Evolutionary conservation across 2,888 invertebrate genomes (phyloP).

Genomic region (Anthophora plumipes): DNA sequence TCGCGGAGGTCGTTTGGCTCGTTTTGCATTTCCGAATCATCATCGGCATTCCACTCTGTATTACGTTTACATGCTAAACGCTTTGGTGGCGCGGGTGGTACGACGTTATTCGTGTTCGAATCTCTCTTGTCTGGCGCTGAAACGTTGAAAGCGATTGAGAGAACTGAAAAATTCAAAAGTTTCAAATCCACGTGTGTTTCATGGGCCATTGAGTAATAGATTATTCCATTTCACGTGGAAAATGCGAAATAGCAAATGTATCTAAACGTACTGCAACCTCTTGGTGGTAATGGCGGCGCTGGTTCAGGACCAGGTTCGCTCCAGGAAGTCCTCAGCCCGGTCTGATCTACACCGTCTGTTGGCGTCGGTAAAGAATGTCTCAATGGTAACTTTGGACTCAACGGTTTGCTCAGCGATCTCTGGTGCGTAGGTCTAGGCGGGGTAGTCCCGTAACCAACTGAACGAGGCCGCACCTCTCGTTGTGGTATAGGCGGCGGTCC

Average conservation of each 20-base stretch:
- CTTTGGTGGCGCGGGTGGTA: slow-evolving; percentile 85
- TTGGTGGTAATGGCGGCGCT: slow-evolving; percentile 89
- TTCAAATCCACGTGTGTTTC: not conserved
- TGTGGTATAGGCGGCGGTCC: slow-evolving; percentile 87
- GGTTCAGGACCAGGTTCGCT: slow-evolving; percentile 88
- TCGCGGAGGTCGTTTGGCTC: slow-evolving; percentile 86
- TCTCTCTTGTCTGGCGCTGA: slow-evolving; percentile 87
- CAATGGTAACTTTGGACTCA: slow-evolving; percentile 85
- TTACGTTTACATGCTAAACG: slow-evolving; percentile 81
- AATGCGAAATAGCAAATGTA: not conserved
- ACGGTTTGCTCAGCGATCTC: slow-evolving; percentile 85
- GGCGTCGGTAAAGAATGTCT: slow-evolving; percentile 86
- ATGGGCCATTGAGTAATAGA: not conserved
- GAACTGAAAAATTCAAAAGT: not conserved
- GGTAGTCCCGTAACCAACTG: slow-evolving; percentile 86
- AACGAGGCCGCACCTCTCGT: slow-evolving; percentile 86
- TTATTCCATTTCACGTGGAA: not conserved
- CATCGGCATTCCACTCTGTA: slow-evolving; percentile 80
- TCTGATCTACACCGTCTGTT: slow-evolving; percentile 83
- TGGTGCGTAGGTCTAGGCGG: slow-evolving; percentile 84
- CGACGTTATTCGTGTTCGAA: slow-evolving; percentile 83
- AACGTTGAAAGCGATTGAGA: not conserved
- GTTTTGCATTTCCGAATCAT: slow-evolving; percentile 77
- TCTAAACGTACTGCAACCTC: slow-evolving; percentile 89
- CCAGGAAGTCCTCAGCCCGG: slow-evolving; percentile 87